Conservation (phyloP, 2,888 invertebrate genomes). For the Trilocha varians region DNA sequence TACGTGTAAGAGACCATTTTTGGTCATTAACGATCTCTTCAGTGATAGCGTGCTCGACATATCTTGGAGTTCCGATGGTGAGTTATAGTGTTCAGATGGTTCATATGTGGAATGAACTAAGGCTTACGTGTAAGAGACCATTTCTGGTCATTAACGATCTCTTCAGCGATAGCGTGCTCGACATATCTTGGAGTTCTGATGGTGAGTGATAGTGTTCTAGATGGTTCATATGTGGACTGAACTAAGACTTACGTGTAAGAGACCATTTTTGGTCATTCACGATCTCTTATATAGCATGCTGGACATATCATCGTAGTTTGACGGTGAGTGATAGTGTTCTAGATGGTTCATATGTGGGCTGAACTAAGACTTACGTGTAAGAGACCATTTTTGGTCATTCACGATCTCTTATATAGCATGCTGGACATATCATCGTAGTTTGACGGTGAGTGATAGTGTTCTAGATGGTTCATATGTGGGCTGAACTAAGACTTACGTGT, state of each 20-base stretch:
- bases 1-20: constrained; percentile 91
- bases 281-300: too few relatives aligned
- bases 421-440: constrained; percentile 94
- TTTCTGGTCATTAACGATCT: constrained; percentile 94
- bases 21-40: constrained; percentile 95
- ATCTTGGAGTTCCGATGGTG: constrained; percentile 82
- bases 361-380: too few relatives aligned
- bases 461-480: too few relatives aligned
- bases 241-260: too few relatives aligned
- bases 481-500: too few relatives aligned
- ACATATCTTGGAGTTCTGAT: constrained; percentile 89
- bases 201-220: constrained; percentile 13
- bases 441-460: constrained; percentile 19
- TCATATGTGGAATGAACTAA: too few relatives aligned
- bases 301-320: constrained; percentile 91
- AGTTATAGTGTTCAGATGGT: constrained; percentile 4
- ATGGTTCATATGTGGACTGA: too few relatives aligned
- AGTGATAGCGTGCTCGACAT: constrained; percentile 94
- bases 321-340: constrained; percentile 18
- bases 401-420: constrained; percentile 95
- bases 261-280: too few relatives aligned
- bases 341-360: too few relatives aligned
- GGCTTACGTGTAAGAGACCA: constrained; percentile 91
- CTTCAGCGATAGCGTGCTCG: constrained; percentile 94
- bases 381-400: constrained; percentile 93